A percentile compares a stretch with the other conserved stretches of the same genome.
phyloP scores from a whole-genome alignment of 2,888 invertebrate genomes.

The Agrotis puta region DNA sequence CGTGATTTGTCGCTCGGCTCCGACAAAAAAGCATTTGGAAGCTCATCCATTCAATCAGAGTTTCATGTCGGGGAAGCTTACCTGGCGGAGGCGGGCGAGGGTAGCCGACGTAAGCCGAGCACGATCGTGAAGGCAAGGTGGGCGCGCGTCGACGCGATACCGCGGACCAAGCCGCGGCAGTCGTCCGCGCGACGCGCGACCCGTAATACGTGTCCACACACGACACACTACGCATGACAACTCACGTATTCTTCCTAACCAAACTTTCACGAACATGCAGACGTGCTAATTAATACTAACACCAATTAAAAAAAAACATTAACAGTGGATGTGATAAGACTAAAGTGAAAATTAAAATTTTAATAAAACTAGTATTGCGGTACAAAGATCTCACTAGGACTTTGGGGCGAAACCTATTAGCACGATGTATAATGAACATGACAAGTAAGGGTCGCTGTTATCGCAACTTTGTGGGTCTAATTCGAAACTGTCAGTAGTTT shows the following conservation, averaged over 20 bases:
- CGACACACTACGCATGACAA: slow-evolving; percentile 68
- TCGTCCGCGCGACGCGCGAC: slow-evolving; percentile 79
- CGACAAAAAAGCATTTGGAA: slow-evolving; percentile 66
- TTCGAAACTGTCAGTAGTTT: slow-evolving; percentile 64
- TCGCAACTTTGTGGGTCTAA: slow-evolving; percentile 60
- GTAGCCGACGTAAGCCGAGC: slow-evolving; percentile 72
- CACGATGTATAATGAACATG: slow-evolving; percentile 62
- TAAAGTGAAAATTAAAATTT: slow-evolving; percentile 53
- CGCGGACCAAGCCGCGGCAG: slow-evolving; percentile 68
- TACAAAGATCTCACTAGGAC: slow-evolving; percentile 42
- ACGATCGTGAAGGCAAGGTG: slow-evolving; percentile 70
- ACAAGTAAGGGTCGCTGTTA: slow-evolving; percentile 63
- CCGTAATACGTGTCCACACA: slow-evolving; percentile 61
- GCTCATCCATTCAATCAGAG: slow-evolving; percentile 72
- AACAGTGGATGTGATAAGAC: slow-evolving; percentile 60
- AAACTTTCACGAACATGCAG: slow-evolving; percentile 70
- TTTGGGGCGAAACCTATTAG: slow-evolving; percentile 61
- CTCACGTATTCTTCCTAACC: slow-evolving; percentile 69
- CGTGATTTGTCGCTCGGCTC: slow-evolving; percentile 64
- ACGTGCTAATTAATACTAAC: slow-evolving; percentile 48
- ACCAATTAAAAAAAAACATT: slow-evolving; percentile 31
- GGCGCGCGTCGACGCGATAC: slow-evolving; percentile 60
- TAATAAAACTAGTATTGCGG: slow-evolving; percentile 32
- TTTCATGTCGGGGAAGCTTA: slow-evolving; percentile 70
- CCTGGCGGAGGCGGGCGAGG: slow-evolving; percentile 78